Evolutionary conservation across 2,113 vertebrate species (phyloP).

Genomic region (Cercopithecus mona): DNA sequence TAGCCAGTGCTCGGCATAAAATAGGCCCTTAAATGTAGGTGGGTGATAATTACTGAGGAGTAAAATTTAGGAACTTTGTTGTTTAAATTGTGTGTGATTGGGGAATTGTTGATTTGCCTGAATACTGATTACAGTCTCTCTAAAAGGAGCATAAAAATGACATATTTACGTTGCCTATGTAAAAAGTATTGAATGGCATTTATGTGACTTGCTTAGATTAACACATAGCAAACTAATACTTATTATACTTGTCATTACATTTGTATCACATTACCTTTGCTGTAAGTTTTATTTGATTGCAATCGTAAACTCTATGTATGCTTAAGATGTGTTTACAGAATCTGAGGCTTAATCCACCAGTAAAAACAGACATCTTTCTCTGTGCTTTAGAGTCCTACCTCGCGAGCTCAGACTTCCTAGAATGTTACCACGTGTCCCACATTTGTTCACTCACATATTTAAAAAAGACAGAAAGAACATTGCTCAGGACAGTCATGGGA

Average conservation of each 20-base stretch:
- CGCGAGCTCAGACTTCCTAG: not conserved
- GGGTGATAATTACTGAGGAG: not conserved
- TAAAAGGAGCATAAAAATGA: constrained; percentile 39
- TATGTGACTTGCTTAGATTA: constrained; percentile 46
- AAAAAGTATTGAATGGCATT: constrained; percentile 42
- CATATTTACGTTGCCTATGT: constrained; percentile 21
- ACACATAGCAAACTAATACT: constrained; percentile 28
- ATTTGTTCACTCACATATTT: not conserved
- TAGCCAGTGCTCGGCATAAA: not conserved
- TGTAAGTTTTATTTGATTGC: constrained; percentile 52
- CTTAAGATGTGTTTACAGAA: constrained; percentile 35
- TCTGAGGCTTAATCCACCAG: not conserved
- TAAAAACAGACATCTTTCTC: not conserved
- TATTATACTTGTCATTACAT: constrained; percentile 53
- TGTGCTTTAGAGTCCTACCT: not conserved
- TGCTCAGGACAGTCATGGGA: not conserved
- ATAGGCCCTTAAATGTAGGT: not conserved
- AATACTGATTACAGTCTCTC: constrained; percentile 46
- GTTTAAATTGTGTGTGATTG: constrained; percentile 32
- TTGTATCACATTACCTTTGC: constrained; percentile 56
- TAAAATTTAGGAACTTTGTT: constrained; percentile 34
- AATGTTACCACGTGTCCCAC: not conserved
- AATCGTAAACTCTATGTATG: constrained; percentile 21
- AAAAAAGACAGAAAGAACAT: not conserved
- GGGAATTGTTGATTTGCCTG: constrained; percentile 8